Evolutionary conservation across 2,888 invertebrate genomes (phyloP), one percentile per base, ranked within the genome.

Genomic region (Thyatira batis): DNA sequence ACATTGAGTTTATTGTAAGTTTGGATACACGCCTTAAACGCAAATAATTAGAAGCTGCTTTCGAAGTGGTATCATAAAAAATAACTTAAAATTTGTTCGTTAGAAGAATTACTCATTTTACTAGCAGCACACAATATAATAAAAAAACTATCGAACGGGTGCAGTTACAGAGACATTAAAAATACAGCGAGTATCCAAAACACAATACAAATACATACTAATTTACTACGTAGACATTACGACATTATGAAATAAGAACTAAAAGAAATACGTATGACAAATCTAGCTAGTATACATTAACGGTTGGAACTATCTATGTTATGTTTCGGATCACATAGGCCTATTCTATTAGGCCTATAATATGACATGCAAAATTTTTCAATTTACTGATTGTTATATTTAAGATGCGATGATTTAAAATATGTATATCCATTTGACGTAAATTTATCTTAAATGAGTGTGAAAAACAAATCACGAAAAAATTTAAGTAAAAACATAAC

Each of bases 181-280:
- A 59, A 53, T 51, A 63, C 53, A 58, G 50, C 71, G 57, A 69
- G 73, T 60, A 70, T 70, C 67, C 65, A 67, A 70, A 60, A 63
- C 65, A 57, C 60, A 62, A 57, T 65, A 64, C 48, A 56, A 72
- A 67, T 75, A 75, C 70, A 72, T 67, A 70, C 77, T 78, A 80
- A 73, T 68, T 54, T 67, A 72, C 81, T 48, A 48, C 39, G 5
- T 84, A n/a, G n/a, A n/a, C n/a, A n/a, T n/a, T n/a, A 83, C 73
- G 66, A 81, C 71, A 72, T 70, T 80, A 83, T 60, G 69, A 82
- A 80, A 83, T 76, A 69, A 82, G 76, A 80, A 74, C 80, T 78
- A 78, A 83, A 82, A 23, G 75, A 58, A 63, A 86, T 88, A 87
- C 84, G 84, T 87, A 88, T 84, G 80, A 84, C 78, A 78, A 69